Base-by-base conservation (phyloP, 2,888 invertebrate species). In the Pseudococcus viburni region DNA sequence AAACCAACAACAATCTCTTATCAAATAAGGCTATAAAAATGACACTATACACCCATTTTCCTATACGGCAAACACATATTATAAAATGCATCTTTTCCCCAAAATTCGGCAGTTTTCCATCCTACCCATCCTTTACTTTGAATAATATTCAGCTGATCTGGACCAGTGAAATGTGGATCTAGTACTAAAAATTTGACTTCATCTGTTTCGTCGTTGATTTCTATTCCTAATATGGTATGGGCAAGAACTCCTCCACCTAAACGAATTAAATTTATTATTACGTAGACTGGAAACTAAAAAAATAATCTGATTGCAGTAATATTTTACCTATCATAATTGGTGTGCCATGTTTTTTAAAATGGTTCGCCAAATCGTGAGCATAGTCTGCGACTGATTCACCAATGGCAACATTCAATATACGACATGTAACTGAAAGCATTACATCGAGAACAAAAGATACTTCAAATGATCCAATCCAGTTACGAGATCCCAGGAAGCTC, bases 401-500 rank as follows among this genome's bases (percentile, higher is more conserved):
- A 26, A 95, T 95, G 90, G 95, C 95, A 0, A 98, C 96, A 91
- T 95, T 95, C 89, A 98, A 93, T 90, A 99, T 96, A 91, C 96
- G 96, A 0, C 94, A 94, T 85, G 95, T 94, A 0, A 97, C 93
- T 84, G 94, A 94, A 9, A 97, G 92, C 89, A 98, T 92, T 51
- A 96, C 94, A 91, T 97, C 96, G 89, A 99, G 92, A 89, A 97
- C 97, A 93, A 96, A 99, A 92, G 96, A 95, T 17, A 99, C 97
- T 93, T 99, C 99, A 6, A 97, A 97, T 0, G 99, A 99, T 9
- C 99, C 99, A 91, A 99, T 99, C 99, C 99, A 99, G 91, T 98
- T 96, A 89, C 94, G 95, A 0, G 98, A 98, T 33, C 97, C 97
- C 84, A 98, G 93, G 92, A 99, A 99, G 85, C 93, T 93, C 0